Base-by-base conservation (phyloP, 2,888 invertebrate species). In the Octodonta nipae region DNA sequence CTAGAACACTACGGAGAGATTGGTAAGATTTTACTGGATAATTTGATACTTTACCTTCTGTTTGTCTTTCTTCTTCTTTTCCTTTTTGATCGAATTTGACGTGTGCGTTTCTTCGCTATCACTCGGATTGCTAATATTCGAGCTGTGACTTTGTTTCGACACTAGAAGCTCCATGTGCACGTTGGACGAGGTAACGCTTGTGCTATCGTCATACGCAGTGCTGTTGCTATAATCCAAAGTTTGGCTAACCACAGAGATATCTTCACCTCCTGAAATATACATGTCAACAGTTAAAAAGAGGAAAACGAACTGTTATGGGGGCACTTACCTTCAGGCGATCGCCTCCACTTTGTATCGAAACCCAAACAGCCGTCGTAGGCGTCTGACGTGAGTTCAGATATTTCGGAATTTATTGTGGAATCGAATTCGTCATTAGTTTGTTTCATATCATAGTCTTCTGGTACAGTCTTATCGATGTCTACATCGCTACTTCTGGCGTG, bases 261-360 rank as follows among this genome's bases (percentile, higher is more conserved):
- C 65, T 53, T 66, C 65, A 3, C 65, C 66, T 34, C 62, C 61
- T 61, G 34, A 32, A 13, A 10, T 8, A 3, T 10, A 2, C 11
- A 22, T 22, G 22, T 22, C n/a, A 22, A n/a, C 11, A 11, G 4
- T 2, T 22, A 22, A 22, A 22, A 22, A 10, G 11, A 4, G 2
- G n/a, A 22, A 22, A 22, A 4, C 2, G 11, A 22, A 3, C 2
- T 22, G 11, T 22, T 10, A 22, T 11, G 20, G n/a, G 7, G 5
- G 3, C 12, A 3, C 8, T 63, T 7, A 65, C 81, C 82, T 68
- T 83, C 83, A 1, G 83, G 83, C 27, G 82, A 82, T 45, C 79
- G 68, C 36, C 82, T 65, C 56, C 74, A 72, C 49, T 76, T 78
- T 0, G 75, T 71, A 56, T 79, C 78, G 1, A 71, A 66, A 13